Conservation (phyloP, 2,797 vertebrate genomes). For the Malacoctenus gilli region DNA sequence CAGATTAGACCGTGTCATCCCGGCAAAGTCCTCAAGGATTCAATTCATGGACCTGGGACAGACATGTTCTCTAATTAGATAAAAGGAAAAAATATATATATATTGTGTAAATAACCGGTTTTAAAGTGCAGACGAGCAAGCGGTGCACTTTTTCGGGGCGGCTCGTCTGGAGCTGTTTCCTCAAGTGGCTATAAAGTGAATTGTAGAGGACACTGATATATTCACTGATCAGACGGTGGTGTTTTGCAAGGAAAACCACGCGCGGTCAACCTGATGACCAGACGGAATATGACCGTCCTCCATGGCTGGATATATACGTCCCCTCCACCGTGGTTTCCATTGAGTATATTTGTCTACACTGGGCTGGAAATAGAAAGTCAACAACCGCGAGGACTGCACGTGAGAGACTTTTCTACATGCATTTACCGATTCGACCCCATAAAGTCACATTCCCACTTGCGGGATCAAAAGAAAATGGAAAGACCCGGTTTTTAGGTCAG, state of each 20-base stretch:
- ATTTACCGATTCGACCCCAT: slow-evolving; percentile 32
- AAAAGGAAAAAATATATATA: slow-evolving; percentile 64
- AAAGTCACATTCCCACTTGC: slow-evolving; percentile 39
- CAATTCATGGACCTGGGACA: slow-evolving; percentile 45
- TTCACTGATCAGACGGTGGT: slow-evolving; percentile 66
- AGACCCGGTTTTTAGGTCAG: no score
- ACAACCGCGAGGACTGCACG: slow-evolving; percentile 45
- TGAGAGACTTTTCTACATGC: slow-evolving; percentile 47
- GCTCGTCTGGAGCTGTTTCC: slow-evolving; percentile 65
- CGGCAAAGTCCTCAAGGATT: slow-evolving; percentile 44
- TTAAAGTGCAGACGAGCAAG: slow-evolving; percentile 57
- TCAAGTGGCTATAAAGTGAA: slow-evolving; percentile 60
- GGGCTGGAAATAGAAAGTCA: slow-evolving; percentile 64
- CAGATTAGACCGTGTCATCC: slow-evolving; percentile 41
- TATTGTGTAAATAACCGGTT: slow-evolving; percentile 63
- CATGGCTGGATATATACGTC: slow-evolving; percentile 53
- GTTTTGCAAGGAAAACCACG: slow-evolving; percentile 71
- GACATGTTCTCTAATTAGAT: slow-evolving; percentile 60
- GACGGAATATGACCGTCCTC: slow-evolving; percentile 50
- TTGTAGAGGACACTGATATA: slow-evolving; percentile 54
- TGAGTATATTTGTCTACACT: slow-evolving; percentile 64
- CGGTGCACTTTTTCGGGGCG: slow-evolving; percentile 55
- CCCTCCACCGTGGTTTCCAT: slow-evolving; percentile 59
- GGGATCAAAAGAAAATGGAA: slow-evolving; percentile 44
- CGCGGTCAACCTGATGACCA: slow-evolving; percentile 67